These are phyloP conservation scores for Drosophila acutilabella DNA, from an alignment of 2,888 invertebrate genomes.

Conservation along the genomic window DNA sequence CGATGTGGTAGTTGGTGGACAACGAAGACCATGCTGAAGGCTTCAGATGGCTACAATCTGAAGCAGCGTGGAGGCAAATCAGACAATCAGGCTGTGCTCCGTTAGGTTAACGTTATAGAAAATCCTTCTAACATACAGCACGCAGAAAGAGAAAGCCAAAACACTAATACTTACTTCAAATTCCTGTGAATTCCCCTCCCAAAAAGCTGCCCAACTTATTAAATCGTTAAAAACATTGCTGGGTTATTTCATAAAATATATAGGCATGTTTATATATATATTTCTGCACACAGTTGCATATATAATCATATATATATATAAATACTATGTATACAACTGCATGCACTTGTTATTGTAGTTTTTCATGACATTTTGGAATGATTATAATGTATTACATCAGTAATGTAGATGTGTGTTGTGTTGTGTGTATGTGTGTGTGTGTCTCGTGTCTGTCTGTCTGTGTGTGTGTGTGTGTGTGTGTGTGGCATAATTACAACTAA, in stretches of 20 bases:
- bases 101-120: too few species aligned
- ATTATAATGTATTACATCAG: constrained; percentile 75
- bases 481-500: constrained; percentile 41
- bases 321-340: constrained; percentile 20
- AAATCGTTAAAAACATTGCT: constrained; percentile 21
- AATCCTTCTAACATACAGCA: too few species aligned
- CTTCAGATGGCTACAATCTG: too few species aligned
- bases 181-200: background rate
- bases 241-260: constrained; percentile 63
- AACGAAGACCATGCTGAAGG: too few species aligned
- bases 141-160: too few species aligned
- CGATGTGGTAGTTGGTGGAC: too few species aligned
- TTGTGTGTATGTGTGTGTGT: too few species aligned
- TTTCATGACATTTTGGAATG: constrained; percentile 76
- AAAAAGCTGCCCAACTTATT: constrained; percentile 6
- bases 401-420: constrained; percentile 14
- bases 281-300: background rate
- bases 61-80: too few species aligned
- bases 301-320: constrained; percentile 9
- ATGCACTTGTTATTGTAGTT: constrained; percentile 26
- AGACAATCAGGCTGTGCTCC: too few species aligned
- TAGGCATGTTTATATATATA: constrained; percentile 34
- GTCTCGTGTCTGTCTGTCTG: constrained; percentile 1
- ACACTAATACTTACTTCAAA: too few species aligned
- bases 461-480: constrained; percentile 31